A percentile compares a stretch with the other conserved stretches of the same genome.
Conservation (phyloP, 2,888 invertebrate genomes). For the Microctonus brassicae region DNA sequence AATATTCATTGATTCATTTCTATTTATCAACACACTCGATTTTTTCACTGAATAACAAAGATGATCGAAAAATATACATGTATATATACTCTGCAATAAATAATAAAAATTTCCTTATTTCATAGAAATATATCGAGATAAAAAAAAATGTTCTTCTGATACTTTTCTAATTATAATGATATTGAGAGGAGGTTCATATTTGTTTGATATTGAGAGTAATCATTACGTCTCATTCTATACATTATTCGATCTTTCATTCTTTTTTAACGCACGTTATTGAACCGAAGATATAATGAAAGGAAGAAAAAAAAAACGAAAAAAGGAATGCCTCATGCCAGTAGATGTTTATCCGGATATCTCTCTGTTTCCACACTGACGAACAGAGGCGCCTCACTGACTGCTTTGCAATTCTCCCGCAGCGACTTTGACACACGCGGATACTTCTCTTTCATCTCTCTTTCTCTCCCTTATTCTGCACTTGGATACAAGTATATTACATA, state of each 20-base stretch:
- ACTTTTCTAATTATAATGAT: background rate
- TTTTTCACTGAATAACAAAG: background rate
- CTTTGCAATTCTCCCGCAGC: constrained; percentile 2
- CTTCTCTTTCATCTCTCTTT: background rate
- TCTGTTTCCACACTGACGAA: constrained; percentile 26
- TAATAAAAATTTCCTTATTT: no score
- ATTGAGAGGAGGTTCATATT: background rate
- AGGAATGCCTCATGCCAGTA: constrained; percentile 7
- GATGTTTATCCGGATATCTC: constrained; percentile 22
- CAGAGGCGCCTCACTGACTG: constrained; percentile 35
- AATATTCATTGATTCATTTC: background rate
- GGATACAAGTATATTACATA: background rate
- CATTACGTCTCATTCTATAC: background rate
- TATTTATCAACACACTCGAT: background rate
- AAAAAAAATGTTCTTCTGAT: background rate
- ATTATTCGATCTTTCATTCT: background rate
- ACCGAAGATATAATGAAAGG: background rate
- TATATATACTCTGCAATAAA: no score
- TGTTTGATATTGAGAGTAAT: background rate
- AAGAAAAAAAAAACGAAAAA: background rate
- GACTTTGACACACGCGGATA: background rate
- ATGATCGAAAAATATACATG: background rate
- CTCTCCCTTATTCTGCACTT: background rate
- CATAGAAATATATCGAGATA: background rate
- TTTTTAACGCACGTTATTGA: background rate